Base-by-base conservation (phyloP, 1,140 invertebrate species). In the Drosophila seguyi region DNA sequence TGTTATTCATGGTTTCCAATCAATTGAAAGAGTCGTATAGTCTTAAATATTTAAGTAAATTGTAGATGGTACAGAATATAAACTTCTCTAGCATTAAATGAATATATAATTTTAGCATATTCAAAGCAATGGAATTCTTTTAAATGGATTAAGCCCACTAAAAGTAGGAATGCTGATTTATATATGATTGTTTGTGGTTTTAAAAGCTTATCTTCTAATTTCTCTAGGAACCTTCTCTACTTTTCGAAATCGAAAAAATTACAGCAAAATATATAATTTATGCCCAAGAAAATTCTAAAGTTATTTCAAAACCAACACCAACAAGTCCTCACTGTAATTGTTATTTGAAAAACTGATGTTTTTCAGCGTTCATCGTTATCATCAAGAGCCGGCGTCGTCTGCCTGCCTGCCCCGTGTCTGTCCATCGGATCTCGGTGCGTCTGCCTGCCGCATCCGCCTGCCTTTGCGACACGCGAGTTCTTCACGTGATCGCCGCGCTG, bases 401-500 rank as follows among this genome's bases (percentile, higher is more conserved):
- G 81, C 57, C 76, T 66, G 71, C 41, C 68, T 59, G 34, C 39
- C 45, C 48, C 47, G 25, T 25, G 22, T 60, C 45, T 7, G n/a
- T 69, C 65, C 22, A 36, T 47, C 20, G 13, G 59, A 59, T 34
- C 57, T 65, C 29, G 34, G 31, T 20, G 29, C 48, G 62, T 62
- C 68, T 84, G 81, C 76, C 81, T 76, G 66, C 25, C 53, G 52
- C 55, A 75, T 61, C 56, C 50, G 65, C 62, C 31, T 55, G 48
- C 34, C 48, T 29, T 13, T 42, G 20, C 36, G 53, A 53, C 74
- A 86, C 72, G 81, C 59, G 81, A 75, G 47, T 42, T 56, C 63
- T 82, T 86, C 83, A 85, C 79, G 82, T 85, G 82, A 85, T 86
- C 42, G 56, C 20, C 39, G 36, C 47, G 1, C 50, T 22, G 50